phyloP scores from a whole-genome alignment of 2,113 vertebrate species.

The Coregonus clupeaformis region DNA sequence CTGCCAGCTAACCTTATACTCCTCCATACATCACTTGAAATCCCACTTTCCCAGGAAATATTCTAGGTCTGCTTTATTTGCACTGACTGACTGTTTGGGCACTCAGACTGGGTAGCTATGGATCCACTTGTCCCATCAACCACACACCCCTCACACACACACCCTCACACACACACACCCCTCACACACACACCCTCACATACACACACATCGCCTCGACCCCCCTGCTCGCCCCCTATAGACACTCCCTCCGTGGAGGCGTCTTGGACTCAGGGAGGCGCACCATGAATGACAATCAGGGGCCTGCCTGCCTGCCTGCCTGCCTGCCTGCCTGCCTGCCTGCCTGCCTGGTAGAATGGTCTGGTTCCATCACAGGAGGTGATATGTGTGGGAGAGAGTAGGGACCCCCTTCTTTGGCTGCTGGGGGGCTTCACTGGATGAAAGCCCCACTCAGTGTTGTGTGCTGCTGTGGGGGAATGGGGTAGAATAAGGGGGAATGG shows the following conservation, averaged over 20 bases:
- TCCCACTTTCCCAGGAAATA: constrained; percentile 38
- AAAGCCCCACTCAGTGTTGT: constrained; percentile 30
- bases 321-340: not conserved
- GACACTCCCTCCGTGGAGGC: constrained; percentile 17
- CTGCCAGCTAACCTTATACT: constrained; percentile 62
- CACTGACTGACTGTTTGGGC: constrained; percentile 29
- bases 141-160: not conserved
- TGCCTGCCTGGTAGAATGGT: constrained; percentile 51
- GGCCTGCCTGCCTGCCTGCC: too few relatives aligned
- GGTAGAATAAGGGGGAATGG: too few relatives aligned
- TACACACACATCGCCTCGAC: not conserved
- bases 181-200: too few relatives aligned
- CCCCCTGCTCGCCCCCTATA: not conserved
- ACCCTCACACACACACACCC: too few relatives aligned
- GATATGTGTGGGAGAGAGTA: constrained; percentile 53
- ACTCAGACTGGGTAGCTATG: constrained; percentile 31
- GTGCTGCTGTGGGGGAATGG: not conserved
- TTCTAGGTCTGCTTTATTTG: constrained; percentile 36
- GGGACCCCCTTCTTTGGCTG: constrained; percentile 53
- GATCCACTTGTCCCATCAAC: constrained; percentile 10
- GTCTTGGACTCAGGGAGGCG: constrained; percentile 43
- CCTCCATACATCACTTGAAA: constrained; percentile 69
- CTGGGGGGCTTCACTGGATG: constrained; percentile 52
- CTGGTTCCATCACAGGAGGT: constrained; percentile 68
- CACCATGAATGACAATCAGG: constrained; percentile 72